Evolutionary conservation across 1,140 invertebrate genomes (phyloP).

Genomic region (Daktulosphaira vitifoliae): DNA sequence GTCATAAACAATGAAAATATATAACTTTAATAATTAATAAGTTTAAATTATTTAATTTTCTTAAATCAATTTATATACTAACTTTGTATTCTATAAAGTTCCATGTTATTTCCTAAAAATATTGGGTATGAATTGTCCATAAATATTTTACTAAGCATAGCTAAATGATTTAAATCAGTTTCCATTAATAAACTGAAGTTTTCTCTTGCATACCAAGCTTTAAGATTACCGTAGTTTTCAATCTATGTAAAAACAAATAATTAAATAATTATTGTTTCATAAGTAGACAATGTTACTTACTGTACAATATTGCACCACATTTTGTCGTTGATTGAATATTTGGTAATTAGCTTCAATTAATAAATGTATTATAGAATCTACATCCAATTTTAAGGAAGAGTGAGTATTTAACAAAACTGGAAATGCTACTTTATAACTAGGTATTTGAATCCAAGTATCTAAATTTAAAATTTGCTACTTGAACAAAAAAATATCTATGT

Average conservation of each 20-base stretch:
- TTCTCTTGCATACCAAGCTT: slow-evolving; percentile 55
- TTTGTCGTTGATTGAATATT: neutral
- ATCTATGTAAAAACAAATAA: slow-evolving; percentile 45
- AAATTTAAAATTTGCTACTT: slow-evolving; percentile 41
- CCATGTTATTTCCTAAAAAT: slow-evolving; percentile 55
- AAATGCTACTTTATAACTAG: slow-evolving; percentile 25
- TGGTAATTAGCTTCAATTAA: slow-evolving; percentile 20
- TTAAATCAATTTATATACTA: slow-evolving; percentile 41
- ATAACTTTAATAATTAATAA: no score
- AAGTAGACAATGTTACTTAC: neutral
- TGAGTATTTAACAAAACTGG: slow-evolving; percentile 29
- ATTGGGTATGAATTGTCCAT: slow-evolving; percentile 48
- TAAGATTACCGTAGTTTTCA: slow-evolving; percentile 55
- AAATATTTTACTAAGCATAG: slow-evolving; percentile 51
- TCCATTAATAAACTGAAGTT: slow-evolving; percentile 54
- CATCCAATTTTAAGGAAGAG: neutral
- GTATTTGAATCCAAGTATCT: slow-evolving; percentile 38
- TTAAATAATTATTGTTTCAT: neutral
- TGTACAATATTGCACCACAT: neutral
- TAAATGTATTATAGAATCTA: slow-evolving; percentile 12
- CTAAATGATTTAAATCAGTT: slow-evolving; percentile 54
- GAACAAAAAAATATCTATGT: slow-evolving; percentile 47
- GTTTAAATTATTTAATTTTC: no score
- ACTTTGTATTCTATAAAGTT: slow-evolving; percentile 57
- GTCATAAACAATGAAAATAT: no score